phyloP scores from a whole-genome alignment of 2,113 vertebrate genomes.

The Athene noctua region DNA sequence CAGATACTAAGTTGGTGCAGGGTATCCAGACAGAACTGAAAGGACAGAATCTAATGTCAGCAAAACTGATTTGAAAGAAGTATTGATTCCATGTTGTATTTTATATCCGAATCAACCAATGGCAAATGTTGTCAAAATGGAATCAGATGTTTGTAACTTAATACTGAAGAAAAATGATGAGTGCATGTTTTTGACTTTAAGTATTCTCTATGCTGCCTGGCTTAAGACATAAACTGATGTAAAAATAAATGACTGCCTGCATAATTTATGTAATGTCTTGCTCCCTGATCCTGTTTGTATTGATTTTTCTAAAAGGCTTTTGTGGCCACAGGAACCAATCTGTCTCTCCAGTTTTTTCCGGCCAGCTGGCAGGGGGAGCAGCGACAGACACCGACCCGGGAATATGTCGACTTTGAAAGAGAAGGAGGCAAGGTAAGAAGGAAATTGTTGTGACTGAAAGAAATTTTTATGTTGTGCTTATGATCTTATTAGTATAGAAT shows the following conservation, averaged over 20 bases:
- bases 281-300: slow-evolving; percentile 96
- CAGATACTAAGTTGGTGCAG: slow-evolving; percentile 27
- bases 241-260: slow-evolving; percentile 92
- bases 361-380: slow-evolving; percentile 97
- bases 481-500: not conserved
- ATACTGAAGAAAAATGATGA: slow-evolving; percentile 97
- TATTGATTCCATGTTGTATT: slow-evolving; percentile 79
- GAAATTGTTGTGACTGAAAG: slow-evolving; percentile 29
- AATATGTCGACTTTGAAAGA: slow-evolving; percentile 98
- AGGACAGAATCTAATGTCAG: slow-evolving; percentile 73
- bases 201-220: slow-evolving; percentile 77
- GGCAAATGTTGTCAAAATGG: slow-evolving; percentile 89
- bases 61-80: slow-evolving; percentile 79
- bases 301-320: slow-evolving; percentile 99
- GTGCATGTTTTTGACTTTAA: slow-evolving; percentile 83
- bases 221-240: slow-evolving; percentile 83
- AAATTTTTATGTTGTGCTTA: not conserved
- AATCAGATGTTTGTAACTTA: slow-evolving; percentile 98
- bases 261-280: slow-evolving; percentile 95
- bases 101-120: slow-evolving; percentile 79
- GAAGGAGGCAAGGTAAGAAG: slow-evolving; percentile 95
- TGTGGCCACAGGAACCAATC: slow-evolving; percentile 99
- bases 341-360: slow-evolving; percentile 99
- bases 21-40: slow-evolving; percentile 56
- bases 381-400: slow-evolving; percentile 93